Base-by-base conservation (phyloP, 1,140 invertebrate species). In the Conus ventricosus region DNA sequence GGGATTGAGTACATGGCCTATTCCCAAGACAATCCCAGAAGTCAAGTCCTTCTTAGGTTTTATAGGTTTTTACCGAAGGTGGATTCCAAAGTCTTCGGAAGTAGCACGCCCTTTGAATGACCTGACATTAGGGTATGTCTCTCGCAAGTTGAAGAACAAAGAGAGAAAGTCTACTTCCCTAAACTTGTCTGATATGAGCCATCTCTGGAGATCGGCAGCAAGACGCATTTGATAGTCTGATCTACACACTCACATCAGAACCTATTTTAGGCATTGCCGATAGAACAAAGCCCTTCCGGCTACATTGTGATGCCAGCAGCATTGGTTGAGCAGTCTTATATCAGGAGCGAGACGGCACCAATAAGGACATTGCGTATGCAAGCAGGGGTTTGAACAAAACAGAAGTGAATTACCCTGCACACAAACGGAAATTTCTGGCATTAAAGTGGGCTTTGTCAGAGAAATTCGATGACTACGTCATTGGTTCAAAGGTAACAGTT, bases 301-400 rank as follows among this genome's bases (percentile, higher is more conserved):
- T 84, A 5, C 83, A 84, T 27, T 84, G 83, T 84, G 83, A 84
- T 63, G 83, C 83, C 5, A 53, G 27, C 23, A 27, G 78, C 8
- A n/a, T n/a, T 11, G 75, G 75, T 13, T 15, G 78, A 39, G 78
- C 78, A 10, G 78, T 81, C 53, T 25, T 81, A 7, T 81, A 81
- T 23, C 78, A 81, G 51, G 23, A 51, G 10, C 15, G 51, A 81
- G 53, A 81, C 5, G 53, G 23, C 5, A 27, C 15, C 15, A 10
- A 39, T 15, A 81, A 10, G 10, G 27, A 11, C 6, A 82, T 82
- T 11, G 80, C 80, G 7, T 82, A 82, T 82, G 76, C 76, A 10
- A 78, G 76, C 23, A 8, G 76, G 39, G 23, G n/a, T 8, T 23
- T 78, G 23, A 78, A 78, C 23, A 78, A 78, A 39, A 78, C 76